Conservation (phyloP, 2,113 vertebrate genomes). For the Megaceryle maxima region DNA sequence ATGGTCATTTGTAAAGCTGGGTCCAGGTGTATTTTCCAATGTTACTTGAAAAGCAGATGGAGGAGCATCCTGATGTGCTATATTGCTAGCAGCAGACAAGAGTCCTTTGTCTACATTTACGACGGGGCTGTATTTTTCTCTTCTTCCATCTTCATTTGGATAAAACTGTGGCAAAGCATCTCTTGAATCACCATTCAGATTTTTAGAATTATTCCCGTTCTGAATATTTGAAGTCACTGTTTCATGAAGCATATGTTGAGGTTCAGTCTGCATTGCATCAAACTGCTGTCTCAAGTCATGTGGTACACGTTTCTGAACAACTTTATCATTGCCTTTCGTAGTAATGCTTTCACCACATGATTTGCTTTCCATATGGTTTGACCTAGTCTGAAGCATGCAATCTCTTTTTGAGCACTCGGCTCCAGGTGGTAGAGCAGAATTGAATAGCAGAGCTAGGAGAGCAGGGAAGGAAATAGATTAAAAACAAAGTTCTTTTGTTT, state of each 20-base stretch:
- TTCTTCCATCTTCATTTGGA: not conserved
- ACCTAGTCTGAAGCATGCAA: not conserved
- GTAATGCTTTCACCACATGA: not conserved
- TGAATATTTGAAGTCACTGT: not conserved
- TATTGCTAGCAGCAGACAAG: not conserved
- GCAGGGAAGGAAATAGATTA: not conserved
- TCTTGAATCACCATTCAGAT: not conserved
- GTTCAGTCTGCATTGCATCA: not conserved
- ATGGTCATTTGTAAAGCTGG: not conserved
- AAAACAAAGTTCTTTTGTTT: not conserved
- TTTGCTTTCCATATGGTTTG: not conserved
- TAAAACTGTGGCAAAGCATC: not conserved
- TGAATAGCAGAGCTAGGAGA: constrained; percentile 3
- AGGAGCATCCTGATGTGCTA: not conserved
- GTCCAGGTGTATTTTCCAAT: not conserved
- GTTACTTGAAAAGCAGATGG: not conserved
- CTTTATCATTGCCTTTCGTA: not conserved
- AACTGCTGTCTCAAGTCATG: constrained; percentile 49
- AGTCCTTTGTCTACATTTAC: not conserved
- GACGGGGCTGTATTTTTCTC: not conserved
- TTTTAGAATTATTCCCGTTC: not conserved
- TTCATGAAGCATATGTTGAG: not conserved
- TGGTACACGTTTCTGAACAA: constrained; percentile 16
- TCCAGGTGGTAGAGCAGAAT: constrained; percentile 40
- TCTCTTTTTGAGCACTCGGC: constrained; percentile 27